Conservation (phyloP, 2,113 vertebrate species). For the Lophius piscatorius region DNA sequence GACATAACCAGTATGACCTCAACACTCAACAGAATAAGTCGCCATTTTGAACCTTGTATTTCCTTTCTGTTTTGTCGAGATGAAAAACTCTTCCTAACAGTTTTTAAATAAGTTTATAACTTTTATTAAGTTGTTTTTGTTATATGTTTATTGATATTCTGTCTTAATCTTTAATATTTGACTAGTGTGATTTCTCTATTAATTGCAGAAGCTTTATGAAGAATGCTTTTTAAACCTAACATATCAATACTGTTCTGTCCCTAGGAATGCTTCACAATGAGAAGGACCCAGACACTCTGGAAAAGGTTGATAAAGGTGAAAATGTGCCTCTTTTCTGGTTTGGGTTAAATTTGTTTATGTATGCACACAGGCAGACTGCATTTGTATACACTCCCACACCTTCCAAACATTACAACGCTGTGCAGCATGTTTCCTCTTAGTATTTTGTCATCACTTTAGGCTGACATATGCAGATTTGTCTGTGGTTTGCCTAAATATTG, state of each 20-base stretch:
- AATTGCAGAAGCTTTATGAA: not conserved
- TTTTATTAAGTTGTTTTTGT: no score
- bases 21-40: not conserved
- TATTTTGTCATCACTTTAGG: constrained; percentile 10
- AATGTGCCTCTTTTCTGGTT: constrained; percentile 21
- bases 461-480: constrained; percentile 5
- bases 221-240: constrained; percentile 16
- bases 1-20: not conserved
- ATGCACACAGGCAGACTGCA: not conserved
- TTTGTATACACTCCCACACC: not conserved
- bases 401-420: not conserved
- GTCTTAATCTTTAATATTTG: no score
- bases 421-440: constrained; percentile 4
- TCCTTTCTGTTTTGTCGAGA: not conserved
- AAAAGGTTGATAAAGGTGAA: constrained; percentile 87
- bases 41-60: not conserved
- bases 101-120: no score
- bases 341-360: not conserved
- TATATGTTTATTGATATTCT: not conserved
- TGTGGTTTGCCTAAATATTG: not conserved
- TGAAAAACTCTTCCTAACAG: no score
- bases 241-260: constrained; percentile 23
- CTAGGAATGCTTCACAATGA: constrained; percentile 83
- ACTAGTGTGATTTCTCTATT: not conserved
- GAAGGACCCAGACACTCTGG: constrained; percentile 80